phyloP scores from a whole-genome alignment of 1,140 invertebrate genomes.

The Drosophila nannoptera region DNA sequence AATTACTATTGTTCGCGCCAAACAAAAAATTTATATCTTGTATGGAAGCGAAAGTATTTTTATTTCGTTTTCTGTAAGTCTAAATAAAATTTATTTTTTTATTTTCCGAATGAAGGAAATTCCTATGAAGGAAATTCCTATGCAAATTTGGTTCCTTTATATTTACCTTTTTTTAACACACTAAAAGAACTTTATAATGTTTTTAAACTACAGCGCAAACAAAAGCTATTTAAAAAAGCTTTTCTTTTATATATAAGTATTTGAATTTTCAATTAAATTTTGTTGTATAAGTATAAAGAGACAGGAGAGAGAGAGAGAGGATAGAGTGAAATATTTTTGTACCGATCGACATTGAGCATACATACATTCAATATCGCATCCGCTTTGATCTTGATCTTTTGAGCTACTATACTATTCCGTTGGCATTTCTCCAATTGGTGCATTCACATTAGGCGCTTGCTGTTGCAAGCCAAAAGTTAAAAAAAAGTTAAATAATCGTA shows the following conservation, averaged over 20 bases:
- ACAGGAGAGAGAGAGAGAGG: neutral
- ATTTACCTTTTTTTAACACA: neutral
- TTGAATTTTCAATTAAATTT: slow-evolving; percentile 1
- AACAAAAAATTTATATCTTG: neutral
- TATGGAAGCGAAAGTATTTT: neutral
- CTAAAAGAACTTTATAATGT: neutral
- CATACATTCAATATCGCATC: neutral
- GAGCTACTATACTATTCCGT: slow-evolving; percentile 1
- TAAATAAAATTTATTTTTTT: no score
- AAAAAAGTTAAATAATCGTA: no score
- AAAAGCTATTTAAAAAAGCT: slow-evolving; percentile 9
- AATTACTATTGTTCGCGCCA: neutral
- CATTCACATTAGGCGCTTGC: neutral
- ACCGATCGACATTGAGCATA: neutral
- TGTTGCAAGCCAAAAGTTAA: neutral
- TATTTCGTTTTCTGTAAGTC: neutral
- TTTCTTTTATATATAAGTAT: neutral
- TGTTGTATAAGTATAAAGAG: slow-evolving; percentile 4
- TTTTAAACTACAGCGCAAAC: neutral
- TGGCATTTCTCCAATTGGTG: slow-evolving; percentile 10
- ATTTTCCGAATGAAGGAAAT: no score
- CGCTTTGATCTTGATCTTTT: slow-evolving; percentile 19
- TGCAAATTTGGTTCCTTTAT: neutral
- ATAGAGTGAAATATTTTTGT: neutral
- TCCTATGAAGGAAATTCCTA: no score